phyloP scores from a whole-genome alignment of 1,140 invertebrate genomes.

The Pachypsylla venusta region DNA sequence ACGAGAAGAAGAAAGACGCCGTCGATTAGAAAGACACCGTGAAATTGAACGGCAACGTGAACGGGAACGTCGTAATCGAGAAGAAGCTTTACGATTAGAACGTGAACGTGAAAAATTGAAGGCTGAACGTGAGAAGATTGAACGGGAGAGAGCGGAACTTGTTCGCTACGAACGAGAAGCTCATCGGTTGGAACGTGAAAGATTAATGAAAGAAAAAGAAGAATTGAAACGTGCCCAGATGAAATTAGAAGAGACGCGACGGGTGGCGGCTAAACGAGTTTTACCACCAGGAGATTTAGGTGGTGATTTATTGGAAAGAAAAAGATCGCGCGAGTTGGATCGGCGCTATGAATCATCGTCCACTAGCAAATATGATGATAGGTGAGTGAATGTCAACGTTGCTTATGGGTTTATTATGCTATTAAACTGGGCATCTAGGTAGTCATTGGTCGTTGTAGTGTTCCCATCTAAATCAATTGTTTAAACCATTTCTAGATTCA shows the following conservation, averaged over 20 bases:
- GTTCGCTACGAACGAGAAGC: slow-evolving; percentile 62
- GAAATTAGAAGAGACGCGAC: slow-evolving; percentile 18
- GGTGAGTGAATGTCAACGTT: too few species aligned
- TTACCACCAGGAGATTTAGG: slow-evolving; percentile 8
- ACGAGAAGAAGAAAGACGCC: slow-evolving; percentile 54
- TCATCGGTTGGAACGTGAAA: slow-evolving; percentile 61
- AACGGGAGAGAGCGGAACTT: slow-evolving; percentile 64
- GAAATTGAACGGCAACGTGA: slow-evolving; percentile 42
- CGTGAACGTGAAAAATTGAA: slow-evolving; percentile 59
- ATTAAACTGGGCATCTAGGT: too few species aligned
- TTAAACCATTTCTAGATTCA: too few species aligned
- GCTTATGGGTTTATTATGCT: too few species aligned
- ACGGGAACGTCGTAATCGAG: slow-evolving; percentile 57
- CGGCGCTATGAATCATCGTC: slow-evolving; percentile 3
- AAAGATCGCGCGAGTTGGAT: background rate
- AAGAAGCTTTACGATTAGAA: slow-evolving; percentile 62
- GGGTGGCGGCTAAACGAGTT: slow-evolving; percentile 8
- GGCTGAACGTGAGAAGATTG: slow-evolving; percentile 56
- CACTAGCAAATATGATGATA: background rate
- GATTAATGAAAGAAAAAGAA: slow-evolving; percentile 34
- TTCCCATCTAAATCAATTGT: too few species aligned
- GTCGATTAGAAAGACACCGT: slow-evolving; percentile 49
- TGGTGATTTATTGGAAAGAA: slow-evolving; percentile 24
- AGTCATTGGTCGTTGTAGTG: too few species aligned
- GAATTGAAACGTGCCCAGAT: slow-evolving; percentile 19